A percentile compares a stretch with the other conserved stretches of the same genome.
phyloP scores from a whole-genome alignment of 1,140 invertebrate species.

The Cydia strobilella region DNA sequence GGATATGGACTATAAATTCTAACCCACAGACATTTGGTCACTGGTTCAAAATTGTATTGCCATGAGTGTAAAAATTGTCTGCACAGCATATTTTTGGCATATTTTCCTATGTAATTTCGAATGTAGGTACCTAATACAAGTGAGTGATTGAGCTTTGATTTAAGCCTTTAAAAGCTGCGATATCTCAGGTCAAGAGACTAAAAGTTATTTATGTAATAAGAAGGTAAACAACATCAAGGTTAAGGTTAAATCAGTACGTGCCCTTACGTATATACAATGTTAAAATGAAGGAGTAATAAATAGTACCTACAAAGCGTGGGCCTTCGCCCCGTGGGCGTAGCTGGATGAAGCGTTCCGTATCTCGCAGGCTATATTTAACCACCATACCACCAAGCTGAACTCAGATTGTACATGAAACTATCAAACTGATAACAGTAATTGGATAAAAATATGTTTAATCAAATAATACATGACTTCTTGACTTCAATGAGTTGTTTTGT shows the following conservation, averaged over 20 bases:
- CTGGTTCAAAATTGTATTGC: neutral
- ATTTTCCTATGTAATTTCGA: too few relatives aligned
- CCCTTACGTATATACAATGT: neutral
- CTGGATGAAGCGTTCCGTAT: neutral
- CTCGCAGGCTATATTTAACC: slow-evolving; percentile 27
- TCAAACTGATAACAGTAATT: slow-evolving; percentile 19
- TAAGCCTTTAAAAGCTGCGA: too few relatives aligned
- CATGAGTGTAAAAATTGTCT: too few relatives aligned
- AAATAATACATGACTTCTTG: neutral
- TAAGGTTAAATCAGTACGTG: neutral
- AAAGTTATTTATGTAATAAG: neutral
- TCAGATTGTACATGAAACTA: slow-evolving; percentile 18
- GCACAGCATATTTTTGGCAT: neutral
- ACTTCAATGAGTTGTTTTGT: neutral
- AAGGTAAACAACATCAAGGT: neutral
- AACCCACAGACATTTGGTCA: neutral
- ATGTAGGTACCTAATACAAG: too few relatives aligned
- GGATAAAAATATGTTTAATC: slow-evolving; percentile 4
- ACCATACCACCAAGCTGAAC: neutral
- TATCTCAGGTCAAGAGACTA: too few relatives aligned
- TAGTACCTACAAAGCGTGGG: slow-evolving; percentile 14
- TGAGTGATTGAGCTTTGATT: too few relatives aligned
- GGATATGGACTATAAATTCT: slow-evolving; percentile 13
- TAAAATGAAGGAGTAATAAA: slow-evolving; percentile 14
- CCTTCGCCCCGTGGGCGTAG: neutral